Base-by-base conservation (phyloP, 2,797 vertebrate genomes). In the Pterois miles region DNA sequence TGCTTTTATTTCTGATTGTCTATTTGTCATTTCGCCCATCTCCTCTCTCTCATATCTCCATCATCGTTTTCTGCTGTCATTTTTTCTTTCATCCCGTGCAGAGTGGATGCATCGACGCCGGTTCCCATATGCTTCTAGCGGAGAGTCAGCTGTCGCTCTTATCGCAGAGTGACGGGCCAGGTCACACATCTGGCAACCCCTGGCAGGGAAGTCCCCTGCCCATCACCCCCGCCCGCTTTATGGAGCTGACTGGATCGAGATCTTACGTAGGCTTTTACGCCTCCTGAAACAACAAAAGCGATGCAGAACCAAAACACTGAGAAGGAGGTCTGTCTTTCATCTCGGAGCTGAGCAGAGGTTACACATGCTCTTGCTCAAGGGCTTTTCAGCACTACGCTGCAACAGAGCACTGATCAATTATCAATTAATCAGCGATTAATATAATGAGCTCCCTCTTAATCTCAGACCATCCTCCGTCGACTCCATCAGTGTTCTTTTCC, bases 171-270 rank as follows among this genome's bases (percentile, higher is more conserved):
- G 80, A 80, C 65, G 78, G 85, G 46, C 76, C 68, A 29, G 90
- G 92, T 92, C 91, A 85, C 88, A 91, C 94, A 94, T 93, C 93
- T 93, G 94, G 88, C 83, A 80, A 86, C 88, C 86, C 85, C 88
- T 90, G 91, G 87, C 89, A 91, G 83, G 82, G 78, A 85, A 85
- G 85, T 83, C 79, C 77, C 71, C 73, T 71, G 50, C 66, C 79
- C 77, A 57, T 38, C 57, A 82, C 68, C 69, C 70, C 27, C 53
- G 8, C 70, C 65, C 38, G 43, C 29, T 83, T 84, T 73, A 82
- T 74, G 38, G 76, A 86, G 53, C 38, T 52, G 78, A 88, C 72
- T 89, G 78, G 75, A 84, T 85, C 23, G 53, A 90, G 85, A 90
- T 87, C 81, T 89, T 85, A 88, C 36, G 23, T 72, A 79, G 79